These are phyloP conservation scores for Cryptophagus acutangulus DNA, from an alignment of 2,888 invertebrate genomes.

Conservation along the genomic window DNA sequence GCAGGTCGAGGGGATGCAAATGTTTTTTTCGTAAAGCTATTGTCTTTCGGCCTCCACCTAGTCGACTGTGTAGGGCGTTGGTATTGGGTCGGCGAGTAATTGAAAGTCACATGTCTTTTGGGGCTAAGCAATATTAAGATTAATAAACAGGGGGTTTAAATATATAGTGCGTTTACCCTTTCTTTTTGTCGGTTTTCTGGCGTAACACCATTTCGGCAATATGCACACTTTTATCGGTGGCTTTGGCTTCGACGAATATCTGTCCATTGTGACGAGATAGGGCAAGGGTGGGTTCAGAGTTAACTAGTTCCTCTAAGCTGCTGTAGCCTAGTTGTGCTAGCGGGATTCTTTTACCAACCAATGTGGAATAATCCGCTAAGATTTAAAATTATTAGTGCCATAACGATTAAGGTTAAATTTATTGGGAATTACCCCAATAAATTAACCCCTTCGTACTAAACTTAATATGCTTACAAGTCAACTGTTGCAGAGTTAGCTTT, in stretches of 20 bases:
- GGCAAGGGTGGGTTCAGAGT: conserved; percentile 55
- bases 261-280: conserved; percentile 52
- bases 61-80: conserved; percentile 29
- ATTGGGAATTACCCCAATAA: no score
- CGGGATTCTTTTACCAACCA: conserved; percentile 62
- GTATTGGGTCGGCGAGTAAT: no score
- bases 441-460: no score
- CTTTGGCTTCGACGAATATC: conserved; percentile 55
- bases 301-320: conserved; percentile 56
- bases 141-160: no score
- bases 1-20: conserved; percentile 31
- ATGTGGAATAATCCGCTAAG: conserved; percentile 58
- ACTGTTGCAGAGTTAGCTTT: no score
- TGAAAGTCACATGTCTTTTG: no score
- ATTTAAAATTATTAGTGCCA: conserved; percentile 15
- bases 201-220: conserved; percentile 48
- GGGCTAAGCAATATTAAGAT: no score
- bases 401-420: no score
- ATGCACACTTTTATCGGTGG: conserved; percentile 57
- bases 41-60: conserved; percentile 35
- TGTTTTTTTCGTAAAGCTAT: conserved; percentile 20
- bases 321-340: conserved; percentile 57
- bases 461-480: no score
- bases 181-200: conserved; percentile 40
- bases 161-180: no score